Conservation (phyloP, 1,140 invertebrate species). For the Andricus grossulariae region DNA sequence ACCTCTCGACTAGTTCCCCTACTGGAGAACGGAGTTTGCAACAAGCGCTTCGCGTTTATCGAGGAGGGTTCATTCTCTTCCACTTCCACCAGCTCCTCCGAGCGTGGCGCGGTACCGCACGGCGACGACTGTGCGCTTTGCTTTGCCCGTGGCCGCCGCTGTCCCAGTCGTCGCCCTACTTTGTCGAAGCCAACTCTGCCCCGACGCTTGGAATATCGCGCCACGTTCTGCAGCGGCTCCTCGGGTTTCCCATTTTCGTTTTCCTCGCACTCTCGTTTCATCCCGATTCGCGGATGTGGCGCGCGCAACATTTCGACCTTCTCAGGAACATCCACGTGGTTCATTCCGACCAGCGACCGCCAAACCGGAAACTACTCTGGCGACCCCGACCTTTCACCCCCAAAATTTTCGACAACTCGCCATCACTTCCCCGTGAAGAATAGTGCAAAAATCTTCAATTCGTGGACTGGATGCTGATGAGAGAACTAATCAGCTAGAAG, state of each 20-base stretch:
- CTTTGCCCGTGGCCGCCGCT: conserved; percentile 65
- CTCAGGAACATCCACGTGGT: conserved; percentile 1
- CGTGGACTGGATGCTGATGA: too few species aligned
- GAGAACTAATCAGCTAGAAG: background rate
- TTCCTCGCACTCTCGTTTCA: background rate
- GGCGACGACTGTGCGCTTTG: conserved; percentile 51
- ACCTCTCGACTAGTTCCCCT: conserved; percentile 52
- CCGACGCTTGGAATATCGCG: conserved; percentile 63
- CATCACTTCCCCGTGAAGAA: background rate
- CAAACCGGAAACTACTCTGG: conserved; percentile 10
- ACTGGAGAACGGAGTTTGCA: conserved; percentile 60
- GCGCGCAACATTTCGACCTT: conserved; percentile 31
- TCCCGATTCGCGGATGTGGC: background rate
- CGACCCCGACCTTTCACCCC: conserved; percentile 25
- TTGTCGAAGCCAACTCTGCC: conserved; percentile 73
- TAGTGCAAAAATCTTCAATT: too few species aligned
- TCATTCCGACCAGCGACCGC: conserved; percentile 19
- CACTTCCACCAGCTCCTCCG: conserved; percentile 68
- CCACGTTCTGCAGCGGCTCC: conserved; percentile 40
- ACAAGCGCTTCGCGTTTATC: conserved; percentile 54
- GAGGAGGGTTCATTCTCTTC: conserved; percentile 71
- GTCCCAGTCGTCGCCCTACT: conserved; percentile 75
- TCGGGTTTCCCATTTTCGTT: conserved; percentile 24
- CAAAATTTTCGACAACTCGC: background rate
- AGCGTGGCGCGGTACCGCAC: conserved; percentile 48